phyloP scores from a whole-genome alignment of 64 coral and sea anemone species.

The Actinia tenebrosa region DNA sequence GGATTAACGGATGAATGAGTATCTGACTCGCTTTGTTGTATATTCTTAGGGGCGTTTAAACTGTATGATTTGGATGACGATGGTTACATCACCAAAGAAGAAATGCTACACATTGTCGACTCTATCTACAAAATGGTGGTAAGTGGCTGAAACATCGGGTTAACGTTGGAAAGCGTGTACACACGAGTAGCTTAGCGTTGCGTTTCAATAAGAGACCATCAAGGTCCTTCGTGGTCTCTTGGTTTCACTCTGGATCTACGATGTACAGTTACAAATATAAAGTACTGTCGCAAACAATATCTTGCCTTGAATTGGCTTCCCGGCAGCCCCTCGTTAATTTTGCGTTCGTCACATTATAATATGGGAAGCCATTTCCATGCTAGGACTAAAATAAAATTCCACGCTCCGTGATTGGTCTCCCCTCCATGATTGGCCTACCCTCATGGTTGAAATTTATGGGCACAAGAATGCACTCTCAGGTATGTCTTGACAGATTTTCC shows the following conservation, averaged over 20 bases:
- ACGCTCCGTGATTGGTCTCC: neutral
- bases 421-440: neutral
- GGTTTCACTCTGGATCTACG: no score
- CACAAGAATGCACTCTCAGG: neutral
- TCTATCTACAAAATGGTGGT: slow-evolving; percentile 99
- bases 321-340: no score
- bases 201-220: no score
- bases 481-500: no score
- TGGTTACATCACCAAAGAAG: slow-evolving; percentile 91
- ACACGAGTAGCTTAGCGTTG: no score
- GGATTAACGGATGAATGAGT: no score
- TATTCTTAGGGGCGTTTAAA: slow-evolving; percentile 89
- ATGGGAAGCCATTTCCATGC: neutral
- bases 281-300: no score
- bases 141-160: slow-evolving; percentile 14
- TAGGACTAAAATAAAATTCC: neutral
- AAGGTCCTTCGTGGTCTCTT: no score
- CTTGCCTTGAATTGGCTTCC: neutral
- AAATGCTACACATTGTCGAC: slow-evolving; percentile 93
- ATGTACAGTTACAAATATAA: no score
- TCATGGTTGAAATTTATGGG: no score
- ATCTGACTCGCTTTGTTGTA: no score
- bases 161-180: no score
- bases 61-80: slow-evolving; percentile 90
- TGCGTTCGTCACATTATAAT: neutral